Conservation (phyloP, 2,888 invertebrate species). For the Phymatocera aterrima region DNA sequence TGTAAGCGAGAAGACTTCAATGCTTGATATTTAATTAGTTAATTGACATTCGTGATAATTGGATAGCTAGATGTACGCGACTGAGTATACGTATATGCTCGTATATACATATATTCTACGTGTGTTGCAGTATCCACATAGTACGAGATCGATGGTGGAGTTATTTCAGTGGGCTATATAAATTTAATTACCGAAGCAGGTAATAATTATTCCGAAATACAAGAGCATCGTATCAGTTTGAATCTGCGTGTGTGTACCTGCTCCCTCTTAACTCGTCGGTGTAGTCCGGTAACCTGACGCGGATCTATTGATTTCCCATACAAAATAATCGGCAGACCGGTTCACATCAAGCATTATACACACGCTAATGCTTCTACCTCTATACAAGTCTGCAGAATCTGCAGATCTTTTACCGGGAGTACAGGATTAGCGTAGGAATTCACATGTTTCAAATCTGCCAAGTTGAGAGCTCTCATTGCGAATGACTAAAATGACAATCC, state of each 20-base stretch:
- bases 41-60: slow-evolving; percentile 33
- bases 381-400: background rate
- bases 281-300: background rate
- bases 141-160: slow-evolving; percentile 17
- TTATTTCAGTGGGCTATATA: slow-evolving; percentile 21
- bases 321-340: background rate
- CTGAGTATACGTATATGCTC: background rate
- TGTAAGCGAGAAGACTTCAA: slow-evolving; percentile 17
- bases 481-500: slow-evolving; percentile 1
- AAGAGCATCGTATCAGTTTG: background rate
- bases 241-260: background rate
- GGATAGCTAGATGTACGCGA: background rate
- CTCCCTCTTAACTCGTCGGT: background rate
- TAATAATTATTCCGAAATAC: slow-evolving; percentile 7
- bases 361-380: background rate
- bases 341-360: background rate
- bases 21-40: slow-evolving; percentile 37
- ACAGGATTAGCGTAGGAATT: background rate
- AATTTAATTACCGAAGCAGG: slow-evolving; percentile 21
- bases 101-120: background rate
- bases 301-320: background rate
- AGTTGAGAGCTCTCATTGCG: background rate
- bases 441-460: background rate
- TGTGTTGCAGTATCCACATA: background rate
- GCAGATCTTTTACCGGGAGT: background rate